Percentiles rank a stretch among this genome's conserved stretches.
These are phyloP conservation scores for Poeciliopsis paucimaculata DNA, from an alignment of 2,797 vertebrate genomes.

Conservation along the genomic window DNA sequence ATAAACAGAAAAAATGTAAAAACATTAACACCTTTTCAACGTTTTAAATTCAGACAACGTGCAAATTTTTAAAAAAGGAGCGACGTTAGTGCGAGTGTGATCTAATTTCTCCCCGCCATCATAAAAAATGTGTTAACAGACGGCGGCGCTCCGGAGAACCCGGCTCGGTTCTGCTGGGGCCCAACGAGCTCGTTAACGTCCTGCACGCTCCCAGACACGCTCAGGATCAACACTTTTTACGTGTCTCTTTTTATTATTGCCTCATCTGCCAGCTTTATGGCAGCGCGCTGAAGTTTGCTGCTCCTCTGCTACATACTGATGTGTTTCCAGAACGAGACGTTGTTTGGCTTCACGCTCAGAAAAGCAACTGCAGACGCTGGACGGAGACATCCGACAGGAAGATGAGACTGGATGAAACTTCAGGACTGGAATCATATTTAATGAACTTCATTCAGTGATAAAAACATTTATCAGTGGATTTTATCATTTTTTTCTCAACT, in stretches of 20 bases:
- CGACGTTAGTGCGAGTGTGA: neutral
- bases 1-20: neutral
- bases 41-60: neutral
- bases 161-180: constrained; percentile 15
- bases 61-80: neutral
- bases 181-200: constrained; percentile 30
- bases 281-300: neutral
- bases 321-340: neutral
- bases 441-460: neutral
- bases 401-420: neutral
- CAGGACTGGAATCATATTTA: neutral
- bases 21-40: neutral
- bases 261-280: constrained; percentile 19
- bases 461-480: neutral
- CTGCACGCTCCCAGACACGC: neutral
- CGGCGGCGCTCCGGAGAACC: constrained; percentile 1
- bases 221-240: constrained; percentile 26
- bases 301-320: constrained; percentile 9
- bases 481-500: neutral
- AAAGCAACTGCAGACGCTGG: neutral
- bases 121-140: constrained; percentile 10
- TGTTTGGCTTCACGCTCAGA: neutral
- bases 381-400: neutral
- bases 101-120: constrained; percentile 12
- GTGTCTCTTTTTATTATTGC: constrained; percentile 22